Conservation (phyloP, 2,113 vertebrate genomes). For the Brachyistius frenatus region DNA sequence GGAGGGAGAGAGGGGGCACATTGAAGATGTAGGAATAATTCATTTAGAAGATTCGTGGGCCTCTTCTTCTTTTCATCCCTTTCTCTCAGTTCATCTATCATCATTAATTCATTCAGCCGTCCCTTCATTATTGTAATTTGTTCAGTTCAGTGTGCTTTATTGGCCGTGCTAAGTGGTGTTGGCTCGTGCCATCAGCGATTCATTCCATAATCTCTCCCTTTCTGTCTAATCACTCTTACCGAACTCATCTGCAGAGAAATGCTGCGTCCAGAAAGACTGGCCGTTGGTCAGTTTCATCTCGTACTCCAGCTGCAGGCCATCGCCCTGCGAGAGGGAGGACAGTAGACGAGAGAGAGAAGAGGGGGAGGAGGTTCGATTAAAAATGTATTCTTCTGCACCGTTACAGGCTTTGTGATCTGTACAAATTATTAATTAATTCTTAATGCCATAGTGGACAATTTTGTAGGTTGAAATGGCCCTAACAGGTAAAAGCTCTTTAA, state of each 20-base stretch:
- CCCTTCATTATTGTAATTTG: conserved; percentile 80
- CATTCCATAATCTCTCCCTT: conserved; percentile 60
- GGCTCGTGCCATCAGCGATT: conserved; percentile 71
- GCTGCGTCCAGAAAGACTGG: conserved; percentile 93
- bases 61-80: conserved; percentile 59
- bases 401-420: conserved; percentile 27
- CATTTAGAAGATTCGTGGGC: conserved; percentile 48
- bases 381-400: conserved; percentile 6
- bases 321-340: conserved; percentile 81
- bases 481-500: conserved; percentile 7
- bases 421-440: conserved; percentile 39
- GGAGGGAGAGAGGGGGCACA: conserved; percentile 16
- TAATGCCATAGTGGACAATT: background rate
- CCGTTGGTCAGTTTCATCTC: conserved; percentile 95
- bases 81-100: conserved; percentile 75
- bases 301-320: conserved; percentile 91
- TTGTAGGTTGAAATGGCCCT: conserved; percentile 15
- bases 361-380: conserved; percentile 23
- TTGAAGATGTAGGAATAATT: conserved; percentile 63
- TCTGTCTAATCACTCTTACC: conserved; percentile 81
- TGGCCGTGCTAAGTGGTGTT: conserved; percentile 77
- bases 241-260: conserved; percentile 95
- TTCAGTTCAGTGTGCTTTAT: conserved; percentile 78
- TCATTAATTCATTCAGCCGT: conserved; percentile 78
- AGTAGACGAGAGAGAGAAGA: background rate